These are phyloP conservation scores for Apis mellifera DNA, from an alignment of 1,140 invertebrate genomes.

Conservation along the genomic window Amel_HAv3.1 CM009938.2:3599501-3600000, in stretches of 20 bases:
- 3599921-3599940: slow-evolving; percentile 47
- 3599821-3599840: not conserved
- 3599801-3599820: not conserved
- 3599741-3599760: slow-evolving; percentile 42
- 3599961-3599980: slow-evolving; percentile 71
- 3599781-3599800: slow-evolving; percentile 8
- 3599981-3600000: slow-evolving; percentile 75
- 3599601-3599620: not conserved
- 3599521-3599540: too few relatives aligned
- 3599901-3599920: not conserved
- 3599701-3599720: slow-evolving; percentile 9
- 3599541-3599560: too few relatives aligned
- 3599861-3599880: not conserved
- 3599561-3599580: not conserved
- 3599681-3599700: slow-evolving; percentile 33
- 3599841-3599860: not conserved
- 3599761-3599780: slow-evolving; percentile 26
- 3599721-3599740: slow-evolving; percentile 46
- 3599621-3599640: not conserved
- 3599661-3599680: slow-evolving; percentile 40
- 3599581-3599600: not conserved
- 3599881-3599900: not conserved
- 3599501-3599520: too few relatives aligned
- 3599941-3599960: slow-evolving; percentile 62
- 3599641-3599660: slow-evolving; percentile 35